Base-by-base conservation (phyloP, 2,797 vertebrate species). In the Acridotheres tristis region DNA sequence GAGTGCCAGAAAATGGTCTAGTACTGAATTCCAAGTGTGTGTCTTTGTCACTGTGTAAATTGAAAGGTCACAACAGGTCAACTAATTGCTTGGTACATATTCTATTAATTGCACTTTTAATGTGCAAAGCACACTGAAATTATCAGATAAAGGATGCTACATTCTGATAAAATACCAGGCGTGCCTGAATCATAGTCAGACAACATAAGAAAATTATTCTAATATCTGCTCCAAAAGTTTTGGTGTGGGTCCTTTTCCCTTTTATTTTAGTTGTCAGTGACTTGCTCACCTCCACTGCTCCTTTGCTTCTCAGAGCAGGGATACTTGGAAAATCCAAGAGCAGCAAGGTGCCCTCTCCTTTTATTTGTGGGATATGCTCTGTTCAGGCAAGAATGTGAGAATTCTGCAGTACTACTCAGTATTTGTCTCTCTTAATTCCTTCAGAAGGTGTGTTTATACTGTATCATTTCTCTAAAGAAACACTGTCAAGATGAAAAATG, bases 401-500 rank as follows among this genome's bases (percentile, higher is more conserved):
- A 81, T 91, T 81, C 76, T 83, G 27, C 5, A 2, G 59, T 78
- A 57, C n/a, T 78, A 68, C 45, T 72, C 50, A 55, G 76, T 51
- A 55, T 84, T 78, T 80, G 58, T 75, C 67, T 92, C 69, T 93
- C 59, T 80, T 93, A 93, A 88, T 92, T 96, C 89, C 62, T 91
- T 91, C 62, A 53, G 73, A 95, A 96, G 63, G 42, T 76, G 40
- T 90, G 89, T 93, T 94, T 96, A 91, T 94, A 91, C 62, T 77
- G 61, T 58, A 87, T 78, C 59, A 81, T 95, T 93, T 92, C 89
- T 97, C 51, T 89, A 61, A 91, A 96, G 91, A 93, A 96, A 95
- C 82, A 66, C 76, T 96, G 90, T 92, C 92, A 88, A 88, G 72
- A 75, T 96, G 89, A 96, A 89, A 96, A 96, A 93, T 93, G 68